Base-by-base conservation (phyloP, 2,888 invertebrate species). In the Mantis religiosa region DNA sequence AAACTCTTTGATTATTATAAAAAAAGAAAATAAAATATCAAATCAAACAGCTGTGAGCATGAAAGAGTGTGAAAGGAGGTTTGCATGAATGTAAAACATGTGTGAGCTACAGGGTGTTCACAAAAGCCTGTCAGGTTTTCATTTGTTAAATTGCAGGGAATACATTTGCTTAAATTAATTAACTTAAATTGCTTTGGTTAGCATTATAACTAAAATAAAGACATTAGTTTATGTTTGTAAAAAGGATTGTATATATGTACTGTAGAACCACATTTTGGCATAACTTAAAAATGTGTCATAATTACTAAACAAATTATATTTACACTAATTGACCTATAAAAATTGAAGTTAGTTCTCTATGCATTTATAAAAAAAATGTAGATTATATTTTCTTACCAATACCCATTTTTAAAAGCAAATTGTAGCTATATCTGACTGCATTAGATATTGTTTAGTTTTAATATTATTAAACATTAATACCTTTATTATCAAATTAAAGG, bases 1-100 rank as follows among this genome's bases (percentile, higher is more conserved):
- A 3, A 82, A 87, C 82, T 87, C 82, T 84, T 85, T 88, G 84
- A 88, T 88, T 88, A 88, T 88, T 88, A 88, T 28, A 88, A 88
- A 84, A 89, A 86, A n/a, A 84, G 84, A 82, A 85, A 88, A 85
- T 85, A 82, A 87, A 34, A 82, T 82, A 82, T 87, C 82, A 87
- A 82, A 87, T 87, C 87, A 87, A 87, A 82, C 87, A 87, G 87
- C 87, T 87, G 87, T 87, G 87, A 87, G 87, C n/a, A 41, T 87
- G 82, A 87, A 82, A 82, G 87, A 82, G 87, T 81, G 34, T 82
- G 87, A 82, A 34, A 82, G 28, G 41, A 81, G 82, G 82, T 87
- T 87, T 87, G 87, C 28, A 20, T 87, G 87, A 71, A 28, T 87
- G 87, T 82, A 41, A 87, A 34, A 87, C 82, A 71, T 87, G 82